Conservation (phyloP, 92 coral and sea anemone genomes). For the Pocillopora grandis region DNA sequence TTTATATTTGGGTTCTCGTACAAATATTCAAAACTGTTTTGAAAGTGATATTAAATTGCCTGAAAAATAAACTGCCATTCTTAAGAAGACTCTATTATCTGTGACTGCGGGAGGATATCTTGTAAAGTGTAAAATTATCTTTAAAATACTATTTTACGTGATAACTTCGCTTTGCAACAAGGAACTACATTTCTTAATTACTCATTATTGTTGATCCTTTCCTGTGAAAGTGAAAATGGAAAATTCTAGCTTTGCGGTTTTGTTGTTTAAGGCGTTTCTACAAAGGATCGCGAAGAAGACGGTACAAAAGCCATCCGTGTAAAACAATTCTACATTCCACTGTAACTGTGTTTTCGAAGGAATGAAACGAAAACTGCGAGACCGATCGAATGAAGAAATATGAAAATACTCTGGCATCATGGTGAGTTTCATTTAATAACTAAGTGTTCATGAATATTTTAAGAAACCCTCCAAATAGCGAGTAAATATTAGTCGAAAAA, state of each 20-base stretch:
- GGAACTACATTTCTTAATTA: not conserved
- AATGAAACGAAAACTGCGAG: not conserved
- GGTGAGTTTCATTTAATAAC: not conserved
- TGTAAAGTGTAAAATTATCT: too few relatives aligned
- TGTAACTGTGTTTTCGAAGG: not conserved
- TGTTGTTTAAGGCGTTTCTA: not conserved
- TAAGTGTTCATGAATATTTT: constrained; percentile 12
- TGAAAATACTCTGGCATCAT: not conserved
- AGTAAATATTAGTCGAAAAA: not conserved
- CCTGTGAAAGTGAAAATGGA: not conserved
- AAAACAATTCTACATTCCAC: not conserved
- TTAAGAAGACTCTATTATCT: too few relatives aligned
- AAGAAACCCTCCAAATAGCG: not conserved
- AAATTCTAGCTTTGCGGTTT: not conserved
- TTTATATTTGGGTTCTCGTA: too few relatives aligned
- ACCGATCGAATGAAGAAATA: not conserved
- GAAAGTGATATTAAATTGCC: too few relatives aligned
- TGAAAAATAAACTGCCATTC: too few relatives aligned
- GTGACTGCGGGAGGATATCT: too few relatives aligned
- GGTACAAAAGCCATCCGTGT: not conserved
- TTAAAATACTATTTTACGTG: not conserved
- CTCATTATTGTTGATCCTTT: not conserved
- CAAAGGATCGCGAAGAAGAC: not conserved
- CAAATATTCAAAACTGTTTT: too few relatives aligned
- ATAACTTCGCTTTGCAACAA: not conserved